phyloP scores from a whole-genome alignment of 1,140 invertebrate genomes.

The Ceratoteleas bidentatus region DNA sequence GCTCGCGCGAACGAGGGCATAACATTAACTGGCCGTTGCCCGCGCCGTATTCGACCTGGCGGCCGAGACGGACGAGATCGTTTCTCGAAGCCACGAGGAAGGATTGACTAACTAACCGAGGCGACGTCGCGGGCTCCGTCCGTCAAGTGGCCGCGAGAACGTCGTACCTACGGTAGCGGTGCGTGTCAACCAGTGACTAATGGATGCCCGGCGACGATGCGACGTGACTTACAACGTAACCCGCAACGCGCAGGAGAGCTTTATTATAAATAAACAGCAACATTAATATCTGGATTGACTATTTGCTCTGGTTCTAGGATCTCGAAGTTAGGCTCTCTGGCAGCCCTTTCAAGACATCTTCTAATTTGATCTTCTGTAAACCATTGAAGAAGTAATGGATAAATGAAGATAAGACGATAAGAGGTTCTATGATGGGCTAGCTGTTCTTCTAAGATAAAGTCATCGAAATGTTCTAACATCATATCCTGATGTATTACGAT shows the following conservation, averaged over 20 bases:
- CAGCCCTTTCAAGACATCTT: no score
- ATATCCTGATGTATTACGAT: no score
- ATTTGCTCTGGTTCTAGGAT: no score
- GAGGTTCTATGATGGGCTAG: no score
- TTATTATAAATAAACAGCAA: slow-evolving; percentile 77
- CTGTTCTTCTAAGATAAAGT: no score
- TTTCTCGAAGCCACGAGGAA: slow-evolving; percentile 53
- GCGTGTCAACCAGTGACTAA: slow-evolving; percentile 78
- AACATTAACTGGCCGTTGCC: slow-evolving; percentile 79
- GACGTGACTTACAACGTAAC: slow-evolving; percentile 68
- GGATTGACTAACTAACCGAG: slow-evolving; percentile 59
- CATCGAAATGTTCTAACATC: no score
- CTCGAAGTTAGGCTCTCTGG: no score
- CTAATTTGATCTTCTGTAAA: no score
- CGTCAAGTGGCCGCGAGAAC: slow-evolving; percentile 61
- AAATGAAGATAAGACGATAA: no score
- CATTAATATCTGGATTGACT: no score
- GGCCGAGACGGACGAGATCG: slow-evolving; percentile 35
- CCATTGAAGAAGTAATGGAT: no score
- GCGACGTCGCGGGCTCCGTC: slow-evolving; percentile 54
- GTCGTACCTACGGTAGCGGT: slow-evolving; percentile 73
- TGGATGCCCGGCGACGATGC: slow-evolving; percentile 74
- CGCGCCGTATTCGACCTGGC: slow-evolving; percentile 62
- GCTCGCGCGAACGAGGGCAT: slow-evolving; percentile 70
- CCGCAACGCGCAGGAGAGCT: slow-evolving; percentile 57